Evolutionary conservation across 2,113 vertebrate species (phyloP).

Genomic region (Strigops habroptila): DNA sequence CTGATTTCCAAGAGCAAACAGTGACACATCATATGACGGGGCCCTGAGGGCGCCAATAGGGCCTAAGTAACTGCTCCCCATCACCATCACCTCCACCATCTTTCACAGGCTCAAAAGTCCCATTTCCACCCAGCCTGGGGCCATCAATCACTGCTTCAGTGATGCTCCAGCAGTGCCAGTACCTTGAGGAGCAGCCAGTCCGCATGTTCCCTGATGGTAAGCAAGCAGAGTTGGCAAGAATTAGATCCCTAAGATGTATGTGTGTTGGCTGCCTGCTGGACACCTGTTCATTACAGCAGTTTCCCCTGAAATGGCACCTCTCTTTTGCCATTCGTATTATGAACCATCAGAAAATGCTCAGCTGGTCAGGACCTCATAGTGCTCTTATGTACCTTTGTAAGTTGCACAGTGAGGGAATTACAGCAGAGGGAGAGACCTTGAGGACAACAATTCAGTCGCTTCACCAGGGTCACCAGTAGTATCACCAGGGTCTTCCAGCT

Average conservation of each 20-base stretch:
- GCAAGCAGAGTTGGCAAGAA: not conserved
- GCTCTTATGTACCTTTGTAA: not conserved
- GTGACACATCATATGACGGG: not conserved
- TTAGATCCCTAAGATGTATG: rapidly evolving
- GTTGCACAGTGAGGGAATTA: not conserved
- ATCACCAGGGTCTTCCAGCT: not conserved
- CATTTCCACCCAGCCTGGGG: not conserved
- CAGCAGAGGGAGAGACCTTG: not conserved
- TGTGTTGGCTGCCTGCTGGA: rapidly evolving
- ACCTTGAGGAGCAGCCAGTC: rapidly evolving
- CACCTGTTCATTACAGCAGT: not conserved
- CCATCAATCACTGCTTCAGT: not conserved
- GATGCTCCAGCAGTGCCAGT: not conserved
- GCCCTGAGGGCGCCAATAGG: rapidly evolving
- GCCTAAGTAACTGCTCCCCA: not conserved
- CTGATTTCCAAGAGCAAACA: not conserved
- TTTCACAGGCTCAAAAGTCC: not conserved
- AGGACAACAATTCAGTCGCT: not conserved
- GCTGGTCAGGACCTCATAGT: not conserved
- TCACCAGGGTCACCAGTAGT: not conserved
- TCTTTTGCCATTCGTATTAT: not conserved
- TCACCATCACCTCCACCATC: not conserved
- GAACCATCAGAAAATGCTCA: not conserved
- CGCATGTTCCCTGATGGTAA: not conserved
- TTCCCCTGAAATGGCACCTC: not conserved